phyloP scores from a whole-genome alignment of 37 sponge, comb jelly and placozoan genomes.

The Ephydatia muelleri region DNA sequence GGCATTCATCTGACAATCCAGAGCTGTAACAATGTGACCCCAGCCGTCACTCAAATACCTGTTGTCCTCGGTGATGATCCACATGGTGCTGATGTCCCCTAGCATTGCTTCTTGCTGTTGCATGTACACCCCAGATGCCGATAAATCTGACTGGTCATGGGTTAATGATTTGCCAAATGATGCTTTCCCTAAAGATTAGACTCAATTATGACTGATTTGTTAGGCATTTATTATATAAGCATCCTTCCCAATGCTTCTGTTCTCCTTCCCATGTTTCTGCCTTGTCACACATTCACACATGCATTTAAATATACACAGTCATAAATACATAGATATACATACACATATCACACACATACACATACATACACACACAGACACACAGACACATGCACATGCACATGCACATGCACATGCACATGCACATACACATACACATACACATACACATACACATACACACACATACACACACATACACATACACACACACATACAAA shows the following conservation, averaged over 20 bases:
- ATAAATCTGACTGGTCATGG: neutral
- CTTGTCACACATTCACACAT: neutral
- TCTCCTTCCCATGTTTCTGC: neutral
- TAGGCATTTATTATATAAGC: neutral
- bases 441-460: constrained; percentile 6
- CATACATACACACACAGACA: neutral
- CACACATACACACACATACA: constrained; percentile 17
- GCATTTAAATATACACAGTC: too few species aligned
- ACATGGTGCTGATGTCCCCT: neutral
- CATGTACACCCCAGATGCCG: neutral
- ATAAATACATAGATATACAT: too few species aligned
- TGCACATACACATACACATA: neutral
- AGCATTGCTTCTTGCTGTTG: neutral
- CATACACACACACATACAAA: constrained; percentile 18
- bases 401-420: neutral
- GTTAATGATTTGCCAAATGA: neutral
- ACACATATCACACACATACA: too few species aligned
- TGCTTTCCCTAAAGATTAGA: neutral
- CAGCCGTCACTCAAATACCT: too few species aligned
- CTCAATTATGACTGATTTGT: too few species aligned
- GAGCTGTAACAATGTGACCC: too few species aligned
- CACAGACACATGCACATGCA: neutral
- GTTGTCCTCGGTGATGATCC: neutral
- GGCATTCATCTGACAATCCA: too few species aligned
- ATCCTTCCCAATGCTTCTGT: neutral